Conservation (phyloP, 1,140 invertebrate genomes). For the Micrasema longulum region DNA sequence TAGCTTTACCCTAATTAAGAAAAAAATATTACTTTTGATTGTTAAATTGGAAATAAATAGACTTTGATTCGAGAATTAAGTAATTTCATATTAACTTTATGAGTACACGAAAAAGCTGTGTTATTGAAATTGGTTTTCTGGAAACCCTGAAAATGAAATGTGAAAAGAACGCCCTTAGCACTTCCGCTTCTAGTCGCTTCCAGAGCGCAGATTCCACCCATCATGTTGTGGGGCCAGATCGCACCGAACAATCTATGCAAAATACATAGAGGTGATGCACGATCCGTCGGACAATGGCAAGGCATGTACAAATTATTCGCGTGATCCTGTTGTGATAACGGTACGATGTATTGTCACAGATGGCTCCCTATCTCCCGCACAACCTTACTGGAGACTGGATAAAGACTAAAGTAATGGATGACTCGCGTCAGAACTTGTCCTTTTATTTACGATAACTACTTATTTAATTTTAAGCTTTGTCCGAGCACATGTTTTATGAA, state of each 20-base stretch:
- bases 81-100: too few relatives aligned
- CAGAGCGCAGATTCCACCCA: not conserved
- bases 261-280: conserved; percentile 19
- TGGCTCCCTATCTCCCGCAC: not conserved
- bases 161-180: not conserved
- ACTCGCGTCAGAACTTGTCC: not conserved
- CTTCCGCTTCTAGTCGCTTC: not conserved
- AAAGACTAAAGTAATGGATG: not conserved
- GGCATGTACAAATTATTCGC: conserved; percentile 27
- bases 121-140: too few relatives aligned
- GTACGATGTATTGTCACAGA: conserved; percentile 28
- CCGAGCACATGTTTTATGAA: not conserved
- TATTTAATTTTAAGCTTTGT: conserved; percentile 24
- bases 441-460: not conserved
- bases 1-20: too few relatives aligned
- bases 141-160: too few relatives aligned
- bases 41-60: too few relatives aligned
- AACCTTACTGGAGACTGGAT: not conserved
- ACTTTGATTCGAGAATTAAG: too few relatives aligned
- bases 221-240: conserved; percentile 11
- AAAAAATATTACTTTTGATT: too few relatives aligned
- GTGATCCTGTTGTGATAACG: conserved; percentile 17
- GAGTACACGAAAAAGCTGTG: too few relatives aligned
- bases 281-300: conserved; percentile 29
- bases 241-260: conserved; percentile 20